phyloP scores from a whole-genome alignment of 1,140 invertebrate species.

The Lasioglossum albipes region DNA sequence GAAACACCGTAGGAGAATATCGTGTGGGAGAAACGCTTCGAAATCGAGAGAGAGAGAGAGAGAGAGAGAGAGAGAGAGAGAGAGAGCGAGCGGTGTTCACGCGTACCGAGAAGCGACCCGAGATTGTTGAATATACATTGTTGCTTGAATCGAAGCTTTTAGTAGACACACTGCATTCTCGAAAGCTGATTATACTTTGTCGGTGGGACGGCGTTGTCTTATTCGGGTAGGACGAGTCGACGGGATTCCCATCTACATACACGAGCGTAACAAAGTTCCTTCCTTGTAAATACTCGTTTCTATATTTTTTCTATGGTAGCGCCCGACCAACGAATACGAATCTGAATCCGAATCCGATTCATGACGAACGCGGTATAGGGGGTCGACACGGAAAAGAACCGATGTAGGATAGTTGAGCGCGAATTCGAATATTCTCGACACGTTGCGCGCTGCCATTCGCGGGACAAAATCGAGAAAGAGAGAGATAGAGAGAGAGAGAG shows the following conservation, averaged over 20 bases:
- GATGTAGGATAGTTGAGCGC: constrained; percentile 1
- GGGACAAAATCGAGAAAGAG: background rate
- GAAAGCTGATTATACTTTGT: constrained; percentile 20
- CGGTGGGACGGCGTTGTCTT: constrained; percentile 23
- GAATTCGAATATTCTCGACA: constrained; percentile 12
- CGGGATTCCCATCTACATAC: constrained; percentile 32
- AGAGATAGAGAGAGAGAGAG: background rate
- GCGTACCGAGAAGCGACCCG: constrained; percentile 9
- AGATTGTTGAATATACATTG: constrained; percentile 33
- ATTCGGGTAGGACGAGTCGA: constrained; percentile 22
- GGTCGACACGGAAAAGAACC: constrained; percentile 23
- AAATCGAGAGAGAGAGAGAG: background rate
- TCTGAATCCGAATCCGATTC: background rate
- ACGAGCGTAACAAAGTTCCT: constrained; percentile 56
- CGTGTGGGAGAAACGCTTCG: background rate
- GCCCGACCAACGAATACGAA: constrained; percentile 52
- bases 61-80: too few relatives aligned
- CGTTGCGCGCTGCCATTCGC: constrained; percentile 41
- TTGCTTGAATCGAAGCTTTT: constrained; percentile 46
- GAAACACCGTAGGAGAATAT: background rate
- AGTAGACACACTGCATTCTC: constrained; percentile 16
- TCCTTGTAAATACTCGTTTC: constrained; percentile 65
- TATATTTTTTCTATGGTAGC: constrained; percentile 65
- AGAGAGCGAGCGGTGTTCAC: constrained; percentile 26
- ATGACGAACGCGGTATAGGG: constrained; percentile 1